phyloP scores from a whole-genome alignment of 2,888 invertebrate genomes.

The Callimorpha dominula region DNA sequence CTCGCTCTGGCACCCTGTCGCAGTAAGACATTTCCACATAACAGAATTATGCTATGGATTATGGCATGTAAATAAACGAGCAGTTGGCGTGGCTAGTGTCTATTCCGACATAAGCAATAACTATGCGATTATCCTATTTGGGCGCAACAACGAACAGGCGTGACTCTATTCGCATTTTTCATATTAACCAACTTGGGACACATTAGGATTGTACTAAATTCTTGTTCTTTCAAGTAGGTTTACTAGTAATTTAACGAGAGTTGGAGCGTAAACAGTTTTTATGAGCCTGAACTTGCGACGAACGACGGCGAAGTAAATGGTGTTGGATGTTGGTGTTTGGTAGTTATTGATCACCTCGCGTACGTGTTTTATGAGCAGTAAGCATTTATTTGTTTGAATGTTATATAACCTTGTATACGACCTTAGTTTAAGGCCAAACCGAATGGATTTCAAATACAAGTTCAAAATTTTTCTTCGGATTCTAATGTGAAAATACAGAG shows the following conservation, averaged over 20 bases:
- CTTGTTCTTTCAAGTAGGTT: constrained; percentile 44
- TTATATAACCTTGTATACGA: neutral
- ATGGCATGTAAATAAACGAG: constrained; percentile 81
- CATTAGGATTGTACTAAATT: constrained; percentile 53
- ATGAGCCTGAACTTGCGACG: constrained; percentile 39
- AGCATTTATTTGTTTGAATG: constrained; percentile 25
- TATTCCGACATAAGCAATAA: constrained; percentile 81
- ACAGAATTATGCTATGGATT: constrained; percentile 68
- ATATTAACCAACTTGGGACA: constrained; percentile 67
- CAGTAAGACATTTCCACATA: constrained; percentile 73
- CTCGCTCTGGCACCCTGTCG: constrained; percentile 39
- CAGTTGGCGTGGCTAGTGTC: constrained; percentile 82
- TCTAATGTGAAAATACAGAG: no score
- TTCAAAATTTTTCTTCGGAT: no score
- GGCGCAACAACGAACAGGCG: constrained; percentile 76
- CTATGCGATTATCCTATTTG: constrained; percentile 82
- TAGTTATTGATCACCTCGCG: constrained; percentile 36
- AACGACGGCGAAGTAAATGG: constrained; percentile 27
- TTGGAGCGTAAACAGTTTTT: constrained; percentile 42
- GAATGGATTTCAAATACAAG: no score
- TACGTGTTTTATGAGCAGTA: constrained; percentile 27
- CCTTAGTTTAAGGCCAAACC: no score
- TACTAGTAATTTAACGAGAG: constrained; percentile 43
- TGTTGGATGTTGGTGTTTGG: constrained; percentile 31
- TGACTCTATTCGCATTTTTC: constrained; percentile 74